Evolutionary conservation across 1,140 invertebrate genomes (phyloP).

Genomic region (Limonius californicus): DNA sequence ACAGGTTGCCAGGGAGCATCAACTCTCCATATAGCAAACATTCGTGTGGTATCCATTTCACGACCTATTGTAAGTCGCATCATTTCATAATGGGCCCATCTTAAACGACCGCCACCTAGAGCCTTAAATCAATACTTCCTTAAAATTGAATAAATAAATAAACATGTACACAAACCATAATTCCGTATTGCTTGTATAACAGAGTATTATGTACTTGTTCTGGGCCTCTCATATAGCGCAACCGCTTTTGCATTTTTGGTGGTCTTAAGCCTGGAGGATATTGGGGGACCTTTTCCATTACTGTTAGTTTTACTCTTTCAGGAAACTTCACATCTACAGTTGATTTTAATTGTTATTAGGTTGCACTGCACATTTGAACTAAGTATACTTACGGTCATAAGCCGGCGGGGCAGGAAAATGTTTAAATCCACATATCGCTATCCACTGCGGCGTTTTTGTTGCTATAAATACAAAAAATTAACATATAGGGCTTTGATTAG

Average conservation of each 20-base stretch:
- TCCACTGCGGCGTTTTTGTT: neutral
- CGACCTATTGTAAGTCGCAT: slow-evolving; percentile 71
- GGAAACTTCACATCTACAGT: slow-evolving; percentile 73
- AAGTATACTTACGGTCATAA: slow-evolving; percentile 55
- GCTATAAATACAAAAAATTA: no score
- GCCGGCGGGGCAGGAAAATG: slow-evolving; percentile 57
- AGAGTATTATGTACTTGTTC: slow-evolving; percentile 81
- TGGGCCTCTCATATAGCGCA: slow-evolving; percentile 83
- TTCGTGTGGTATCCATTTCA: slow-evolving; percentile 71
- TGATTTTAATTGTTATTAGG: no score
- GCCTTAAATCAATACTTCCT: slow-evolving; percentile 64
- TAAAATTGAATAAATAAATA: neutral
- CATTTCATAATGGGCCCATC: slow-evolving; percentile 82
- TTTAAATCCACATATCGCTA: slow-evolving; percentile 56
- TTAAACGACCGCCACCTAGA: slow-evolving; percentile 75
- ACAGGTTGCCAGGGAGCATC: slow-evolving; percentile 94
- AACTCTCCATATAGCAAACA: slow-evolving; percentile 95
- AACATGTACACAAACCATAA: slow-evolving; percentile 63
- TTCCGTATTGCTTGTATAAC: slow-evolving; percentile 85
- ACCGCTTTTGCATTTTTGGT: slow-evolving; percentile 78
- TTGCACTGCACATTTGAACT: no score
- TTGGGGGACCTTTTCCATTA: slow-evolving; percentile 68
- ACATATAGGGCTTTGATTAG: no score
- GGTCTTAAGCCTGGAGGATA: slow-evolving; percentile 61
- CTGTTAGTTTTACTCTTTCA: slow-evolving; percentile 63